Evolutionary conservation across 2,888 invertebrate species (phyloP).

Genomic region (Coenonympha arcania): DNA sequence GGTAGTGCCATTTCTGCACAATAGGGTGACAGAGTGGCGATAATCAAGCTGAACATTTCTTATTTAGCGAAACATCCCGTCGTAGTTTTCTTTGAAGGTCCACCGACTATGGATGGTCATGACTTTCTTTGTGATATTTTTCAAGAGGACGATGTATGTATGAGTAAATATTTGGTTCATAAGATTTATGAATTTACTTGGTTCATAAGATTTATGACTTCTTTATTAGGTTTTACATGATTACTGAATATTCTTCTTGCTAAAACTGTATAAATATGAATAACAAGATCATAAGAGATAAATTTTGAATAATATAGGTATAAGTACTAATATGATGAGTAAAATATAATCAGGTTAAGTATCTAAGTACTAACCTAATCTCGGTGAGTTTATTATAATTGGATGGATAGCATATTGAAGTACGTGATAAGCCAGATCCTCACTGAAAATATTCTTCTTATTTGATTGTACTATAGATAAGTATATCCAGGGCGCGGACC

Average conservation of each 20-base stretch:
- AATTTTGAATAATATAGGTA: no score
- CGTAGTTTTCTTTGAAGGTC: slow-evolving; percentile 27
- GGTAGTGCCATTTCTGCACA: slow-evolving; percentile 35
- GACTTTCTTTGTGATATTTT: background rate
- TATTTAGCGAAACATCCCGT: slow-evolving; percentile 47
- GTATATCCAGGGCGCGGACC: slow-evolving; percentile 23
- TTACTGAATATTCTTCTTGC: no score
- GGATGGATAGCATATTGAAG: background rate
- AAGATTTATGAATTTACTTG: background rate
- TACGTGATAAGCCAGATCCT: background rate
- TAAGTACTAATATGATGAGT: no score
- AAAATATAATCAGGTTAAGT: no score
- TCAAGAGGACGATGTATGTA: background rate
- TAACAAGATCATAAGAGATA: no score
- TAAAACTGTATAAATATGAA: no score
- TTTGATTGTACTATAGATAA: slow-evolving; percentile 16
- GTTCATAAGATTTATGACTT: background rate
- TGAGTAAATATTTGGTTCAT: background rate
- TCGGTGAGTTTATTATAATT: no score
- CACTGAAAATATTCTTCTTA: slow-evolving; percentile 13
- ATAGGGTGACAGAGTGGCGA: slow-evolving; percentile 41
- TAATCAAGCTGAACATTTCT: slow-evolving; percentile 50
- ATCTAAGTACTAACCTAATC: no score
- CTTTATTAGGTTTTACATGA: background rate
- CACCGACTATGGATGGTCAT: background rate